Base-by-base conservation (phyloP, 2,888 invertebrate genomes). In the Leucania comma region DNA sequence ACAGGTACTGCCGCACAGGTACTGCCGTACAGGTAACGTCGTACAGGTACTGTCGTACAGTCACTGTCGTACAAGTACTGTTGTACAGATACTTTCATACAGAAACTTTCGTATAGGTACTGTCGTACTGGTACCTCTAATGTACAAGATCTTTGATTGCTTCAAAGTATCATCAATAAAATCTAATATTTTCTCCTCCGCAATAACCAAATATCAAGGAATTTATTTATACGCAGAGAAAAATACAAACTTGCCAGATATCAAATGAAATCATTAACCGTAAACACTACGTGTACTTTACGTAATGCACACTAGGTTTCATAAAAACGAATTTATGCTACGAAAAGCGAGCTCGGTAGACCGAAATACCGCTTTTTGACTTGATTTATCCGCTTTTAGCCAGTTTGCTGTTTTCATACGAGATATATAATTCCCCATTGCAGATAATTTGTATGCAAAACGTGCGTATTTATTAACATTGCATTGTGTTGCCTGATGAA, bases 351-450 rank as follows among this genome's bases (percentile, higher is more conserved):
- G 75, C 38, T 78, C 83, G 70, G 83, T 63, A 87, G 88, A 87
- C 88, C 87, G 88, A 83, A 83, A 80, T 84, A 74, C 84, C 82
- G 78, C 73, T 85, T 83, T 82, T 70, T 67, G 74, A 66, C 75
- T 78, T 84, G 88, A 87, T 88, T 88, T 88, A 87, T 81, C 66
- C 64, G 75, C 75, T 61, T 75, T 79, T 63, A 73, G 70, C 67
- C 51, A 50, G 71, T 65, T 58, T 48, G 68, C 67, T 71, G 61
- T 74, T 79, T 75, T 70, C 73, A 76, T 68, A 54, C 46, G 67
- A 66, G 65, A 68, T 80, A 72, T 80, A 72, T 78, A 75, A 79
- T 79, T 69, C 62, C 22, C 69, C 72, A 68, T 75, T 71, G 71
- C 68, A 67, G 53, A 80, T 80, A 72, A 84, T 81, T 83, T 83